These are phyloP conservation scores for Poecilia latipinna DNA, from an alignment of 2,113 vertebrate genomes.

Conservation along the genomic window DNA sequence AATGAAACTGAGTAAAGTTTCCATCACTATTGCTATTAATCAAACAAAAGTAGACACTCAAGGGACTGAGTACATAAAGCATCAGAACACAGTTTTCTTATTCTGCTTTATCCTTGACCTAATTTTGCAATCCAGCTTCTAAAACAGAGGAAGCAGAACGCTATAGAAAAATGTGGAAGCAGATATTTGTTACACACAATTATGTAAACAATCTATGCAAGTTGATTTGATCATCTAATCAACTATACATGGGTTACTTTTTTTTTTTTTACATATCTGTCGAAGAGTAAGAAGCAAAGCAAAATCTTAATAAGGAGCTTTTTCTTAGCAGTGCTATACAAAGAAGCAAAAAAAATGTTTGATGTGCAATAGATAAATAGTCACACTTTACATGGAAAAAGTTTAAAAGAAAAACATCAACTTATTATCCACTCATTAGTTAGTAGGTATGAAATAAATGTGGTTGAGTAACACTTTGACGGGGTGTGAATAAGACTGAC, in stretches of 20 bases:
- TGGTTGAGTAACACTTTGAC: too few relatives aligned
- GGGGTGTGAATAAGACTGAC: too few relatives aligned
- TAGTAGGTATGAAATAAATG: slow-evolving; percentile 54
- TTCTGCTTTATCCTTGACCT: too few relatives aligned
- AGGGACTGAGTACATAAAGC: too few relatives aligned
- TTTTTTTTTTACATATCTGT: background rate
- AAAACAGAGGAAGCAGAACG: background rate
- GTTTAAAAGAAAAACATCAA: slow-evolving; percentile 19
- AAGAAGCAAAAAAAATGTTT: background rate
- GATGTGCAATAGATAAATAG: background rate
- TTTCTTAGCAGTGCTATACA: too few relatives aligned
- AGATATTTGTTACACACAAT: background rate
- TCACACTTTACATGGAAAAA: background rate
- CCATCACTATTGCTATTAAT: too few relatives aligned
- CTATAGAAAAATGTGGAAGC: too few relatives aligned
- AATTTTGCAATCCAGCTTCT: too few relatives aligned
- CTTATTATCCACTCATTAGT: slow-evolving; percentile 14
- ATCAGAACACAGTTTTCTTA: too few relatives aligned
- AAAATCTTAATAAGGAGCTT: background rate
- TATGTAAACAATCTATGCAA: background rate
- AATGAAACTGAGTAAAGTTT: too few relatives aligned
- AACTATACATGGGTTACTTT: background rate
- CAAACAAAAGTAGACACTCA: too few relatives aligned
- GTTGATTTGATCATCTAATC: background rate
- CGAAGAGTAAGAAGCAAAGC: too few relatives aligned